phyloP scores from a whole-genome alignment of 2,113 vertebrate species.

The Todiramphus saurophagus region DNA sequence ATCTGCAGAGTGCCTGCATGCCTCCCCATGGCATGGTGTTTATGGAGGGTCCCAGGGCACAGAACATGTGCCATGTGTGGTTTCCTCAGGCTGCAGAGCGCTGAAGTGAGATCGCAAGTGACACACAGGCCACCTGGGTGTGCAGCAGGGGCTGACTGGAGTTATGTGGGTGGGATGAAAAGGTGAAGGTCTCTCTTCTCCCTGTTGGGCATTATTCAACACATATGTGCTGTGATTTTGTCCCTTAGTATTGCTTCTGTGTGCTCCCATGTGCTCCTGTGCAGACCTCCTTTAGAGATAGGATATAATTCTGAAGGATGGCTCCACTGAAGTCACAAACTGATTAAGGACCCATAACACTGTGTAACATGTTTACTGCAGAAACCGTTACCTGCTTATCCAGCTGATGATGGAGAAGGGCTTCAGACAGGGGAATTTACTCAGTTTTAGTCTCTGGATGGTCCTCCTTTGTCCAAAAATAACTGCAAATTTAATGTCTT shows the following conservation, averaged over 20 bases:
- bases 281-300: not conserved
- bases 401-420: not conserved
- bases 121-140: not conserved
- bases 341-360: not conserved
- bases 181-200: not conserved
- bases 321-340: not conserved
- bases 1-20: not conserved
- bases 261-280: not conserved
- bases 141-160: not conserved
- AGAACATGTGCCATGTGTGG: too few relatives aligned
- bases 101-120: not conserved
- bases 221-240: not conserved
- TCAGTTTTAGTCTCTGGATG: not conserved
- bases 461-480: not conserved
- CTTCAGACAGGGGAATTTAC: not conserved
- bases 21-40: rapidly evolving
- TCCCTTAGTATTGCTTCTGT: not conserved
- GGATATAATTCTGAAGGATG: not conserved
- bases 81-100: rapidly evolving
- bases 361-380: not conserved
- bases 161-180: not conserved
- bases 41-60: not conserved
- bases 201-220: not conserved
- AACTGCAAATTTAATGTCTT: not conserved
- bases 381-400: not conserved